phyloP scores from a whole-genome alignment of 2,797 vertebrate species.

The Acipenser ruthenus region DNA sequence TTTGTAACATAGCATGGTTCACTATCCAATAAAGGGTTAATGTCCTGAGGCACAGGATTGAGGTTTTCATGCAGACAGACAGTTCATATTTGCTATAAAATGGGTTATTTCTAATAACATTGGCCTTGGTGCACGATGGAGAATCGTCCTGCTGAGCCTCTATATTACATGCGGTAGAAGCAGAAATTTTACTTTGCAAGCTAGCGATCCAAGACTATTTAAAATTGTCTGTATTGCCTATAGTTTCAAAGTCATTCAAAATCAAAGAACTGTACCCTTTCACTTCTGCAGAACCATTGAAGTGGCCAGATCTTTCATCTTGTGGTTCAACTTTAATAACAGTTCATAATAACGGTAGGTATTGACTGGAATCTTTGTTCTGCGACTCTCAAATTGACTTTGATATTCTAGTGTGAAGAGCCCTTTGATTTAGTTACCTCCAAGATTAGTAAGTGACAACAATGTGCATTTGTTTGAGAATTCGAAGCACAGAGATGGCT shows the following conservation, averaged over 20 bases:
- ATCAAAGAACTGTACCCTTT: neutral
- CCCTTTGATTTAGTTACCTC: constrained; percentile 7
- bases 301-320: neutral
- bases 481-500: neutral
- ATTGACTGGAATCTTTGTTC: constrained; percentile 11
- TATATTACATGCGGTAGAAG: too few relatives aligned
- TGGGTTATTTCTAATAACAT: too few relatives aligned
- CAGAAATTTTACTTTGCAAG: too few relatives aligned
- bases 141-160: too few relatives aligned
- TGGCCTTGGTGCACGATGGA: too few relatives aligned
- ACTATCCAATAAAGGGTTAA: too few relatives aligned
- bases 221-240: neutral
- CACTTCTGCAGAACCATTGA: neutral
- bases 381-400: constrained; percentile 5
- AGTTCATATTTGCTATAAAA: too few relatives aligned
- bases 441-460: constrained; percentile 2
- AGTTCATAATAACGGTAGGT: neutral
- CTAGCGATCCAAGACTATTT: neutral
- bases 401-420: constrained; percentile 2
- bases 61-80: too few relatives aligned
- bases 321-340: constrained; percentile 9
- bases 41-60: too few relatives aligned
- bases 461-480: neutral
- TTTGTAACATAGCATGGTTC: too few relatives aligned
- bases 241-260: neutral